Evolutionary conservation across 1,140 invertebrate genomes (phyloP).

Genomic region (Caenorhabditis latens): DNA sequence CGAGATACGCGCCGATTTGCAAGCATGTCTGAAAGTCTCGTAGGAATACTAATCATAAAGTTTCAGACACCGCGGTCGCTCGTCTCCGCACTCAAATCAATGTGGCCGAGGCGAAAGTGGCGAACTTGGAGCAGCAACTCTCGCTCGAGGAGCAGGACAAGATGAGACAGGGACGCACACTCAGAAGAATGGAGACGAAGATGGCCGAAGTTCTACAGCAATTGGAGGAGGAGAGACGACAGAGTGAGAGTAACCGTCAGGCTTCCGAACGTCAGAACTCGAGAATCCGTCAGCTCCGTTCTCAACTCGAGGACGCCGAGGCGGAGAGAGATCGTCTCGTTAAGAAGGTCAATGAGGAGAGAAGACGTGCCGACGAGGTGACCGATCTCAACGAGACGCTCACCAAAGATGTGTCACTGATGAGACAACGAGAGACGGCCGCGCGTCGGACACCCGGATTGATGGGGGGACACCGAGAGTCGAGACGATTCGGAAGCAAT

Average conservation of each 20-base stretch:
- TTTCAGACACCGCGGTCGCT: constrained; percentile 30
- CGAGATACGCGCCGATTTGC: too few relatives aligned
- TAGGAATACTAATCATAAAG: background rate
- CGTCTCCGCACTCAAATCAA: constrained; percentile 56
- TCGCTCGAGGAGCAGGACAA: constrained; percentile 21
- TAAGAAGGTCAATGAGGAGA: constrained; percentile 37
- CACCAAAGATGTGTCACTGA: constrained; percentile 18
- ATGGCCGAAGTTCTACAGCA: background rate
- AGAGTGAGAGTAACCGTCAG: constrained; percentile 7
- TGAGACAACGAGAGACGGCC: constrained; percentile 14
- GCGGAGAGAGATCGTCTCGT: constrained; percentile 25
- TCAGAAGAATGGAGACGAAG: constrained; percentile 38
- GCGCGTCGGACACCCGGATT: constrained; percentile 38
- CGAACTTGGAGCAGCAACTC: constrained; percentile 38
- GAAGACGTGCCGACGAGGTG: constrained; percentile 13
- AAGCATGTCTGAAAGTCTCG: too few relatives aligned
- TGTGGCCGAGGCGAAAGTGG: constrained; percentile 7
- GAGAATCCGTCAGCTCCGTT: constrained; percentile 18
- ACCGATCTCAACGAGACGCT: constrained; percentile 41
- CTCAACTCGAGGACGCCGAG: constrained; percentile 30
- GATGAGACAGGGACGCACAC: background rate
- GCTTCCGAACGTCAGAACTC: constrained; percentile 3
- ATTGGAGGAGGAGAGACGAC: constrained; percentile 1
- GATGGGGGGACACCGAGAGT: background rate
- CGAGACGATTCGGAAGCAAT: constrained; percentile 38